Conservation (phyloP, 2,888 invertebrate genomes). For the Pollenia angustigena region DNA sequence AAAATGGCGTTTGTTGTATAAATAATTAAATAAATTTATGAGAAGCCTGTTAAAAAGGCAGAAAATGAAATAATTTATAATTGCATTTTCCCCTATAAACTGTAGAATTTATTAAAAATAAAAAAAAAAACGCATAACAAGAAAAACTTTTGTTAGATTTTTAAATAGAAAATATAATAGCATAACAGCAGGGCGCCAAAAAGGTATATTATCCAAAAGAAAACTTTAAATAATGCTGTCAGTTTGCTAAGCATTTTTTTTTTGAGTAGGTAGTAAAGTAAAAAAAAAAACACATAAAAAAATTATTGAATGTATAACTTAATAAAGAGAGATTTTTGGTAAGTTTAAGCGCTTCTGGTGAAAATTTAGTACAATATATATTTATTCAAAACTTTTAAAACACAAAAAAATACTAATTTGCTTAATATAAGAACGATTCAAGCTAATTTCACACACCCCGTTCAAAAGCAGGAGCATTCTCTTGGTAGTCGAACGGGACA, state of each 20-base stretch:
- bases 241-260: not conserved
- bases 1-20: constrained; percentile 35
- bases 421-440: too few species aligned
- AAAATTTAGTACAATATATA: too few species aligned
- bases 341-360: too few species aligned
- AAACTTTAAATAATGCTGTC: constrained; percentile 37
- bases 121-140: not conserved
- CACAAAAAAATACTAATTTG: too few species aligned
- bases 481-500: too few species aligned
- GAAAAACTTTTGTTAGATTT: constrained; percentile 38
- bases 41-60: constrained; percentile 11
- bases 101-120: constrained; percentile 34
- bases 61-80: constrained; percentile 34
- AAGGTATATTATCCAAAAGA: constrained; percentile 15
- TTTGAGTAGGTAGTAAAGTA: not conserved
- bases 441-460: too few species aligned
- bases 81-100: constrained; percentile 37
- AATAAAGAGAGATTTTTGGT: too few species aligned
- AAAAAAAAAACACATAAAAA: not conserved
- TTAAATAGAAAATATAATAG: constrained; percentile 37
- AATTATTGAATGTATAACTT: too few species aligned
- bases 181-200: constrained; percentile 68
- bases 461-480: too few species aligned
- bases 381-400: too few species aligned
- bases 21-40: constrained; percentile 54